A percentile compares a stretch with the other conserved stretches of the same genome.
These are phyloP conservation scores for Diachasma alloeum DNA, from an alignment of 1,140 invertebrate species.

Conservation along the genomic window DNA sequence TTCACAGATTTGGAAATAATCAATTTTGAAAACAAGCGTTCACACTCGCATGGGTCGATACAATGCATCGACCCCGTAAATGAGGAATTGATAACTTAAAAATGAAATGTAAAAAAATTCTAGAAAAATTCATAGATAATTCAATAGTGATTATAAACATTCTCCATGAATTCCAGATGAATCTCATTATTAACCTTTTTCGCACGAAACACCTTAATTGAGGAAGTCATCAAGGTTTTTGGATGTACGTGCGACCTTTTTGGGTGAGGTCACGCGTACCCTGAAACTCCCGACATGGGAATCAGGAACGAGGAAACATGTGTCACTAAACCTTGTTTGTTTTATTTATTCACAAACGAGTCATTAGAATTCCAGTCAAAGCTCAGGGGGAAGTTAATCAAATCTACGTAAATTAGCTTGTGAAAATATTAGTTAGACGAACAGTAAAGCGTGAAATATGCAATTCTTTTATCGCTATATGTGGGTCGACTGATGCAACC, in stretches of 20 bases:
- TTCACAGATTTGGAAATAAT: too few relatives aligned
- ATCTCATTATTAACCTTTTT: too few relatives aligned
- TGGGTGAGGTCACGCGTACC: not conserved
- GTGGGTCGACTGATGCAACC: slow-evolving; percentile 31
- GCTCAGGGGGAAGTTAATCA: not conserved
- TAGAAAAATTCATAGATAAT: too few relatives aligned
- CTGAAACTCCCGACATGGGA: not conserved
- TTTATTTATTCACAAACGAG: not conserved
- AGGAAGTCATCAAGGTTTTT: slow-evolving; percentile 1
- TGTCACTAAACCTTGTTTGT: not conserved
- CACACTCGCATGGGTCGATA: too few relatives aligned
- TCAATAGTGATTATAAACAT: too few relatives aligned
- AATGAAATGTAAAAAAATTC: too few relatives aligned
- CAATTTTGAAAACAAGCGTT: too few relatives aligned
- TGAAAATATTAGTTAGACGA: not conserved
- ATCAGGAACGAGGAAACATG: slow-evolving; percentile 32
- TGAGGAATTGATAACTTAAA: too few relatives aligned
- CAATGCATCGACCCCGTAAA: too few relatives aligned
- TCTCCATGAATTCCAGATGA: too few relatives aligned
- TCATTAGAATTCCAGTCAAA: not conserved
- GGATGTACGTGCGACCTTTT: not conserved
- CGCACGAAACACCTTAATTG: not conserved
- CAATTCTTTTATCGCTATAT: slow-evolving; percentile 20
- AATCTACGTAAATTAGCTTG: not conserved
- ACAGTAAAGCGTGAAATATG: not conserved